These are phyloP conservation scores for Calameuta idolon DNA, from an alignment of 2,888 invertebrate genomes.

Conservation along the genomic window DNA sequence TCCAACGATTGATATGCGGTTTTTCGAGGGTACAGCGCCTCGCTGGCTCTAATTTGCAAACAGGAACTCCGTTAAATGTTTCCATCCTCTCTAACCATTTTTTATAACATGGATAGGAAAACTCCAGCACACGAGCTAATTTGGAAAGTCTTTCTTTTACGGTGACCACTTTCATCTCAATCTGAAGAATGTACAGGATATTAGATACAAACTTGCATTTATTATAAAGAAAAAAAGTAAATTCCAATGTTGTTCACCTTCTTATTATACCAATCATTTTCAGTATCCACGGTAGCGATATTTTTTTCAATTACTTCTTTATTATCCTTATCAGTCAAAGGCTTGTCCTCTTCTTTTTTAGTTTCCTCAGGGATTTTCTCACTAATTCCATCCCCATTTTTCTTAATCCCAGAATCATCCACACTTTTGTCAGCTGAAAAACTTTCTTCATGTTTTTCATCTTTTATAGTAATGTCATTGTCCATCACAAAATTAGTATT, in stretches of 20 bases:
- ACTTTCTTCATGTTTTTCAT: neutral
- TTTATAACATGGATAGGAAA: constrained; percentile 58
- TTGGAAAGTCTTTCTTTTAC: constrained; percentile 57
- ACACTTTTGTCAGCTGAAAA: constrained; percentile 27
- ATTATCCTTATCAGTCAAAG: constrained; percentile 8
- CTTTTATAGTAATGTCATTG: constrained; percentile 34
- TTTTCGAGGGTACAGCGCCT: constrained; percentile 51
- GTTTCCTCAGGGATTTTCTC: neutral
- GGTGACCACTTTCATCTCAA: constrained; percentile 49
- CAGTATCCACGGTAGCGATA: constrained; percentile 20
- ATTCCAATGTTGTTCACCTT: constrained; percentile 41
- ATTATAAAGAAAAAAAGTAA: neutral
- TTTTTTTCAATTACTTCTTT: constrained; percentile 30
- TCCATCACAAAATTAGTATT: constrained; percentile 42
- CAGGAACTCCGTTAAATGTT: constrained; percentile 46
- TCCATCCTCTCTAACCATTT: constrained; percentile 56
- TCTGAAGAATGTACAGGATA: constrained; percentile 32
- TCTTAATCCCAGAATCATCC: neutral
- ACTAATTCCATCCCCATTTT: constrained; percentile 7
- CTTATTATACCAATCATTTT: constrained; percentile 50
- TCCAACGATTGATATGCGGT: constrained; percentile 60
- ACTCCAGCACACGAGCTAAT: constrained; percentile 57
- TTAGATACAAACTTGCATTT: neutral
- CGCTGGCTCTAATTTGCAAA: constrained; percentile 56
- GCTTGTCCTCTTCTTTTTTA: constrained; percentile 6